Base-by-base conservation (phyloP, 2,888 invertebrate species). In the Lepetodrilus schrolli region DNA sequence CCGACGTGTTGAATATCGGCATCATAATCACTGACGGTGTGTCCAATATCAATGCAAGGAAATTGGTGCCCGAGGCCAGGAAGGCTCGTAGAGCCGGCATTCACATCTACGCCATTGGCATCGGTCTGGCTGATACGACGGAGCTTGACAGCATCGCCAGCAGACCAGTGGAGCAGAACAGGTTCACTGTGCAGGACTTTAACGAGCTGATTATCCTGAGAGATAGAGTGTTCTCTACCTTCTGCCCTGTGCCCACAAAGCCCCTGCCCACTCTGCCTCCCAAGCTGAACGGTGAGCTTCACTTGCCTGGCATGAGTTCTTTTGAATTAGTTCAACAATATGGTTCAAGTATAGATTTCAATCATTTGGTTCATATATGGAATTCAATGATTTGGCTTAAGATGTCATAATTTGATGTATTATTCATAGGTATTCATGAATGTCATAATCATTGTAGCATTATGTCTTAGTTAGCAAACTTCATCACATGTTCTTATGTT, bases 1-100 rank as follows among this genome's bases (percentile, higher is more conserved):
- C 80, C 2, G 81, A 74, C 47, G 85, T 85, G 1, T 80, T 80
- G 1, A 87, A 88, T 74, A 79, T 84, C 17, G 81, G 78, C 30
- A 82, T 89, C 43, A 77, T 89, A n/a, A 70, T 89, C 51, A 88
- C 89, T 13, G 88, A 89, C 72, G 89, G 89, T 70, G 84, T 84
- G 26, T 87, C 88, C 20, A 89, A 87, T 69, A 84, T 89, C 43
- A 86, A 89, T 75, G 74, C 82, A 0, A 74, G 80, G 8, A 70
- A 78, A 37, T 88, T 87, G 2, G 78, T 87, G 65, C 84, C 86
- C 4, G 84, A 86, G 70, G 89, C 89, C 13, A 78, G 82, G 66
- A 38, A 51, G 21, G 82, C 83, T 4, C 72, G 82, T 37, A 78
- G 58, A 17, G 74, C 75, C 1, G 77, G 75, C 8, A 83, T 84